Percentiles rank a stretch among this genome's conserved stretches.
Evolutionary conservation across 2,113 vertebrate genomes (phyloP).

Genomic region (Grammomys dolichurus): DNA sequence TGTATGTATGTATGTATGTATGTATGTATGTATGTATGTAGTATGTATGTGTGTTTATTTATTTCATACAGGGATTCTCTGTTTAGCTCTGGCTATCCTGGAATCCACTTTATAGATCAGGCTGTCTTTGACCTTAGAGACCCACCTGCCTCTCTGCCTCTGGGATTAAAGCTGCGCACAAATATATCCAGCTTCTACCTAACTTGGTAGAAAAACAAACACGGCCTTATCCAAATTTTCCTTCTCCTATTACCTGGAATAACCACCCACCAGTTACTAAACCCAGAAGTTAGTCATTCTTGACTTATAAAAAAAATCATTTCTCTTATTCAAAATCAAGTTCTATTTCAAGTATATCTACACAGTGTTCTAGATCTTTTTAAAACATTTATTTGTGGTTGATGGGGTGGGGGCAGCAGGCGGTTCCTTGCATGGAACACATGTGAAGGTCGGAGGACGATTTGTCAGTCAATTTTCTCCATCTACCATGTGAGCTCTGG

Average conservation of each 20-base stretch:
- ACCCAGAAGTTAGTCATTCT: background rate
- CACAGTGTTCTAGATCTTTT: background rate
- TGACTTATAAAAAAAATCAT: background rate
- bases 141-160: background rate
- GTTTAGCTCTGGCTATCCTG: background rate
- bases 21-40: no score
- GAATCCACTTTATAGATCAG: background rate
- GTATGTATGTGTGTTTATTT: no score
- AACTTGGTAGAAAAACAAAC: background rate
- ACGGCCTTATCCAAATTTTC: background rate
- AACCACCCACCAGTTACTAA: background rate
- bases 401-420: background rate
- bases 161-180: background rate
- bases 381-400: background rate
- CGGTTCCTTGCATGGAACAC: background rate
- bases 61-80: background rate
- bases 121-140: background rate
- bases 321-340: background rate
- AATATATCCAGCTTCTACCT: background rate
- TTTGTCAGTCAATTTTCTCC: background rate
- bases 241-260: background rate
- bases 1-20: no score
- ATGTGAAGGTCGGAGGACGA: background rate
- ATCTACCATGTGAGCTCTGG: background rate
- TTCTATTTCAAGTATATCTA: background rate